These are phyloP conservation scores for Aporophyla lueneburgensis DNA, from an alignment of 2,888 invertebrate genomes.

Conservation along the genomic window DNA sequence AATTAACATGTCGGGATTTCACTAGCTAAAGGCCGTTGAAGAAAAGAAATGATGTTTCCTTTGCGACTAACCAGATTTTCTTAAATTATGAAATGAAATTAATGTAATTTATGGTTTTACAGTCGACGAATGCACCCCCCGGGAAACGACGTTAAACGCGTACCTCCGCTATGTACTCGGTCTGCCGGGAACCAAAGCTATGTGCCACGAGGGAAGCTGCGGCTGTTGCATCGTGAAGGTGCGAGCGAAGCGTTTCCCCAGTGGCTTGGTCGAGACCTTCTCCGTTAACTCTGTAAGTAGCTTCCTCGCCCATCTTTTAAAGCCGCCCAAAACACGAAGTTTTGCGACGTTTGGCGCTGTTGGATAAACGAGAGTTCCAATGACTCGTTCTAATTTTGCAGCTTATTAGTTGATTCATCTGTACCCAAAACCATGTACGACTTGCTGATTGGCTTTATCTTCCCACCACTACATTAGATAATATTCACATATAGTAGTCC, in stretches of 20 bases:
- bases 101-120: neutral
- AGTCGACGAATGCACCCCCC: slow-evolving; percentile 81
- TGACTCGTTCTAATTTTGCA: neutral
- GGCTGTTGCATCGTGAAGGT: slow-evolving; percentile 85
- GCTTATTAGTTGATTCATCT: neutral
- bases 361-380: neutral
- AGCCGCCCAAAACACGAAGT: neutral
- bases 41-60: no score
- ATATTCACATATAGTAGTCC: neutral
- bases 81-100: neutral
- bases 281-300: slow-evolving; percentile 84
- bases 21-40: neutral
- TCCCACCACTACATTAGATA: neutral
- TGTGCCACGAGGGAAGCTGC: slow-evolving; percentile 86
- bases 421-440: neutral
- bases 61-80: neutral
- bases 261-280: slow-evolving; percentile 77
- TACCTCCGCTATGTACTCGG: slow-evolving; percentile 91
- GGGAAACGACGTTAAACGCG: slow-evolving; percentile 91
- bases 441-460: neutral
- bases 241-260: slow-evolving; percentile 77
- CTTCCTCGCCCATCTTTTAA: neutral
- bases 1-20: neutral
- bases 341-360: neutral
- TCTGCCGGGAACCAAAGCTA: slow-evolving; percentile 92